Conservation (phyloP, 1,140 invertebrate genomes). For the Papilio aristodemus region DNA sequence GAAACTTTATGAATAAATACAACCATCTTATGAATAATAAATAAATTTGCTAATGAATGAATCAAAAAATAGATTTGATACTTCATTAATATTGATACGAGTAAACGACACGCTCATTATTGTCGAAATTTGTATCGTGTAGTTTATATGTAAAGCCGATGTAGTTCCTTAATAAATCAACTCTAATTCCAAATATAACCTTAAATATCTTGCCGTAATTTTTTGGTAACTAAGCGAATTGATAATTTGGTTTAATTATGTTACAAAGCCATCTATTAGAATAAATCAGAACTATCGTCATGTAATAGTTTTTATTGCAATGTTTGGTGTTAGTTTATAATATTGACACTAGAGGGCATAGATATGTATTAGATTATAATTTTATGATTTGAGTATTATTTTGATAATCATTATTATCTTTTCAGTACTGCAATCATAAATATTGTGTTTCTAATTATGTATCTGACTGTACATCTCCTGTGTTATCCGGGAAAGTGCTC, state of each 20-base stretch:
- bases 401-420: not conserved
- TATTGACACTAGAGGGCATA: not conserved
- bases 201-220: no score
- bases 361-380: not conserved
- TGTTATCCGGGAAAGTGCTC: no score
- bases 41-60: not conserved
- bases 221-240: no score
- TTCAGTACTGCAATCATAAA: no score
- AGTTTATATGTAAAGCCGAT: not conserved
- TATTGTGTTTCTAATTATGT: no score
- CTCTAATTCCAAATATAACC: no score
- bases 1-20: not conserved
- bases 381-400: not conserved
- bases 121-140: not conserved
- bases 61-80: not conserved
- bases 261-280: not conserved
- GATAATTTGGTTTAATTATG: not conserved
- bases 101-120: not conserved
- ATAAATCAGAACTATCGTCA: no score
- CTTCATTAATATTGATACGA: conserved; percentile 11
- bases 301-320: no score
- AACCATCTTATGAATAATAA: conserved; percentile 1
- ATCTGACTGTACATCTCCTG: no score
- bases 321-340: not conserved
- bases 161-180: not conserved